Evolutionary conservation across 2,888 invertebrate genomes (phyloP).

Genomic region (Xestia ashworthii): DNA sequence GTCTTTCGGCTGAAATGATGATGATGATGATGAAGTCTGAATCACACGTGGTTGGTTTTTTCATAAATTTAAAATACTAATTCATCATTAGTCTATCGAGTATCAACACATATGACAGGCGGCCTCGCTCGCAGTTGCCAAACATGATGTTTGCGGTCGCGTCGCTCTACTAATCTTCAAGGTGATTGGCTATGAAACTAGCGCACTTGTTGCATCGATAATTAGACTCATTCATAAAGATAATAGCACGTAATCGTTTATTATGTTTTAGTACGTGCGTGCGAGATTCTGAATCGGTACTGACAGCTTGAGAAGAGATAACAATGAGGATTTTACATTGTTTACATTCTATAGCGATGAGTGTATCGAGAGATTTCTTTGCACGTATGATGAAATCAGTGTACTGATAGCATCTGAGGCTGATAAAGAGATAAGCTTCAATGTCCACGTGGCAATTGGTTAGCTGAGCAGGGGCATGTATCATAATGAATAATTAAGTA

Average conservation of each 20-base stretch:
- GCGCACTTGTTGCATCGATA: conserved; percentile 63
- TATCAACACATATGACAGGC: conserved; percentile 53
- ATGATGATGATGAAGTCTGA: not conserved
- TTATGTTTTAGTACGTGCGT: conserved; percentile 40
- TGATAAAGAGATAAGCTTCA: not conserved
- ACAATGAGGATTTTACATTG: conserved; percentile 3
- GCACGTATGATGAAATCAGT: not conserved
- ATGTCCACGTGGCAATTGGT: not conserved
- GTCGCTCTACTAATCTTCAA: conserved; percentile 85
- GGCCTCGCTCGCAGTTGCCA: conserved; percentile 82
- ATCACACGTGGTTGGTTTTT: not conserved
- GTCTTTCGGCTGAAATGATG: no score
- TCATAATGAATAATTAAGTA: no score
- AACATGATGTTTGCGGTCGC: conserved; percentile 82
- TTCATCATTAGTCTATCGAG: conserved; percentile 17
- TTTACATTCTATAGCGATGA: conserved; percentile 18
- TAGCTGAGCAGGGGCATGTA: not conserved
- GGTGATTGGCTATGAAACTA: conserved; percentile 75
- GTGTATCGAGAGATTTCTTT: conserved; percentile 18
- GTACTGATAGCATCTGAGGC: not conserved
- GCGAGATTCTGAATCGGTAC: conserved; percentile 17
- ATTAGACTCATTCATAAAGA: conserved; percentile 62
- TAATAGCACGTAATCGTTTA: conserved; percentile 57
- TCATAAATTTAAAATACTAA: conserved; percentile 7
- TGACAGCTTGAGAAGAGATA: conserved; percentile 24